phyloP scores from a whole-genome alignment of 92 coral and sea anemone genomes.

The Umimayanthus kanabou region DNA sequence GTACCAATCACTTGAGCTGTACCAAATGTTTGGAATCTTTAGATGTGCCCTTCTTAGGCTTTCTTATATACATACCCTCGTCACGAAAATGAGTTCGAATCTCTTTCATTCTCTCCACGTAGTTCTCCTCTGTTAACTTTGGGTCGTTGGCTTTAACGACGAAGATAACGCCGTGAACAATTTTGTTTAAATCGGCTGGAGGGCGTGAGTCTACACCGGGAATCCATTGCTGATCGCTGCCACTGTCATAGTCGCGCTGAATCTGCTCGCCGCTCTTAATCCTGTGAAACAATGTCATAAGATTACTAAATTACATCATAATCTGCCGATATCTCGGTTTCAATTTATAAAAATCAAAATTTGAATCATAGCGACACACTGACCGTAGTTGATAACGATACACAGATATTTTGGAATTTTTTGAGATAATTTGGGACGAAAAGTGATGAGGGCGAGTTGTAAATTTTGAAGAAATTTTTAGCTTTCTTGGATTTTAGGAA shows the following conservation, averaged over 20 bases:
- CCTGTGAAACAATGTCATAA: conserved; percentile 17
- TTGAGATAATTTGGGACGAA: too few species aligned
- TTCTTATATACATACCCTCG: conserved; percentile 50
- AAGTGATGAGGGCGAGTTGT: too few species aligned
- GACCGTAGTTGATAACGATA: too few species aligned
- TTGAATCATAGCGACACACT: too few species aligned
- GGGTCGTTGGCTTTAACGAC: conserved; percentile 72
- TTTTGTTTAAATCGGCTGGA: conserved; percentile 33
- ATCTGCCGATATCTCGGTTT: too few species aligned
- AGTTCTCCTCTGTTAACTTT: conserved; percentile 62
- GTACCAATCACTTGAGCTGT: too few species aligned
- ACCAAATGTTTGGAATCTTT: background rate
- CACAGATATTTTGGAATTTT: too few species aligned
- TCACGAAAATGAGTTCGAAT: conserved; percentile 65
- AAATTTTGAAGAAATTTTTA: too few species aligned
- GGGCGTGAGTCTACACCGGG: background rate
- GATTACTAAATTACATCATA: too few species aligned
- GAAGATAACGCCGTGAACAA: conserved; percentile 69
- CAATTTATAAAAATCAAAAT: too few species aligned
- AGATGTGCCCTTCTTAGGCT: too few species aligned
- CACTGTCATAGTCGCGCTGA: conserved; percentile 41
- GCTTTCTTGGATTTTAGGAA: too few species aligned
- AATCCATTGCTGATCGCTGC: background rate
- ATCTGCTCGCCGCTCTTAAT: conserved; percentile 53
- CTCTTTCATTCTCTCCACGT: conserved; percentile 55